Conservation (phyloP, 2,888 invertebrate species). For the Synergus japonicus region DNA sequence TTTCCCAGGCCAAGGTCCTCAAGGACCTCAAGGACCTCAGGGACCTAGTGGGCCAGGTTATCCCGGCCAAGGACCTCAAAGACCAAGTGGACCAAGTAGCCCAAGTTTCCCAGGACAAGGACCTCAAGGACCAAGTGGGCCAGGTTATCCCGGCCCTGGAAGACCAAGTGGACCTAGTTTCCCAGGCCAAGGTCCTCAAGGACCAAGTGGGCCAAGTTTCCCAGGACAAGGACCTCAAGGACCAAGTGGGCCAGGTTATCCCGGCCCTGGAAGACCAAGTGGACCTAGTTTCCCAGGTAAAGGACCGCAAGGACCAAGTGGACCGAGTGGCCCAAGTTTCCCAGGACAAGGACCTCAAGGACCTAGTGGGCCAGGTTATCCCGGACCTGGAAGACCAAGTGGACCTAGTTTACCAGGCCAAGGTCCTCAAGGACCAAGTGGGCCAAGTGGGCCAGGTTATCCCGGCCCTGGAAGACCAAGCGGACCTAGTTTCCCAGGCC, state of each 20-base stretch:
- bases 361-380: conserved; percentile 49
- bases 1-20: conserved; percentile 59
- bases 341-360: conserved; percentile 62
- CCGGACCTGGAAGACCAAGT: conserved; percentile 52
- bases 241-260: conserved; percentile 59
- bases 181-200: conserved; percentile 50
- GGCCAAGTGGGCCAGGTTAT: conserved; percentile 56
- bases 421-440: conserved; percentile 58
- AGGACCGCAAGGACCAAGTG: conserved; percentile 48
- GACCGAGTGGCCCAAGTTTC: conserved; percentile 48
- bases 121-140: conserved; percentile 60
- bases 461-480: too few relatives aligned
- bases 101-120: conserved; percentile 60
- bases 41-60: conserved; percentile 57
- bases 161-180: conserved; percentile 56
- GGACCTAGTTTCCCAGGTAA: conserved; percentile 53
- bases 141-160: conserved; percentile 63
- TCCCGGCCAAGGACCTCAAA: conserved; percentile 54
- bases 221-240: conserved; percentile 63
- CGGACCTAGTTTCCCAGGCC: conserved; percentile 45
- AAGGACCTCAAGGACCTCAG: conserved; percentile 56
- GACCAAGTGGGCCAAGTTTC: conserved; percentile 58
- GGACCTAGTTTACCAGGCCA: conserved; percentile 58
- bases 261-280: conserved; percentile 61
- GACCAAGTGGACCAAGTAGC: conserved; percentile 57